phyloP scores from a whole-genome alignment of 2,797 vertebrate species.

The Peromyscus nudipes region DNA sequence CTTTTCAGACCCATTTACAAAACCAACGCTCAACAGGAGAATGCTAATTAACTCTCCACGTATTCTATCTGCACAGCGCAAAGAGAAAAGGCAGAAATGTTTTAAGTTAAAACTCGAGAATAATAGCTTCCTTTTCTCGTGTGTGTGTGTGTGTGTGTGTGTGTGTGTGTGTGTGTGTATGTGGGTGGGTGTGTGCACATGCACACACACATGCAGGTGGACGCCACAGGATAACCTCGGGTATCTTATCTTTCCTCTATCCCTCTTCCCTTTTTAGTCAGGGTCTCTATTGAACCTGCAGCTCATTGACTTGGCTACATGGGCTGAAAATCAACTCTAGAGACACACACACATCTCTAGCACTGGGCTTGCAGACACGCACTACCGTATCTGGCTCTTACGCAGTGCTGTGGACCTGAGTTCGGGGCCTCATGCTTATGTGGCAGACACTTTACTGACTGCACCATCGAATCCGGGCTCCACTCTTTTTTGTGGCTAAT shows the following conservation, averaged over 20 bases:
- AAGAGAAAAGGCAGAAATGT: constrained; percentile 6
- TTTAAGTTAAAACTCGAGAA: constrained; percentile 3
- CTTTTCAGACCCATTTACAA: constrained; percentile 25
- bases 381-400: not conserved
- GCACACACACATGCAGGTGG: not conserved
- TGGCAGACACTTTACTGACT: not conserved
- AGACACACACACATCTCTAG: too few relatives aligned
- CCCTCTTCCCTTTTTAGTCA: not conserved
- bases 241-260: not conserved
- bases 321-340: not conserved
- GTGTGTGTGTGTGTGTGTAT: too few relatives aligned
- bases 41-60: not conserved
- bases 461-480: not conserved
- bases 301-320: not conserved
- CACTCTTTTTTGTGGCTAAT: not conserved
- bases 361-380: too few relatives aligned
- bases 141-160: not conserved
- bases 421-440: not conserved
- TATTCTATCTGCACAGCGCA: not conserved
- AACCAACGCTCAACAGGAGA: constrained; percentile 21
- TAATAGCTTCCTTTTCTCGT: not conserved
- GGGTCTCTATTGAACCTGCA: not conserved
- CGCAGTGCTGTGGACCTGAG: not conserved
- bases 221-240: not conserved
- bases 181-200: too few relatives aligned